Evolutionary conservation across 1,140 invertebrate genomes (phyloP), one percentile per base, ranked within the genome.

Genomic region (Calosoma granatense): DNA sequence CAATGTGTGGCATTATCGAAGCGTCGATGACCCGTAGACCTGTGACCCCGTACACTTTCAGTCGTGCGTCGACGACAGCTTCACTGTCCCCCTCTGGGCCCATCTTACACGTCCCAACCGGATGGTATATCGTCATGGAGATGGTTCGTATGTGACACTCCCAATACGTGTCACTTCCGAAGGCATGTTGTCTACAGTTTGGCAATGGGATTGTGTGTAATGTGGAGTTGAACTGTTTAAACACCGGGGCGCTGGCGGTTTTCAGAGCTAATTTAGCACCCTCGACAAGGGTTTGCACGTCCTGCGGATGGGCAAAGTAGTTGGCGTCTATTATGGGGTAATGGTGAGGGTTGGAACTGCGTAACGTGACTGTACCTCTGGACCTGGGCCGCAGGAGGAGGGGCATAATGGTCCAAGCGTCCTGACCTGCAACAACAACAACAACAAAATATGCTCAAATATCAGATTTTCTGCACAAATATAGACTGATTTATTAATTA

Each of bases 301-400:
- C 91, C 23, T 79, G 66, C 0, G 82, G 81, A 70, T 93, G 80
- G 52, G 83, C 79, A 56, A 94, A 88, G 66, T 94, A 95, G 64
- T 94, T 92, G 2, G 94, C 87, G 72, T 95, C 82, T 59, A 98
- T 91, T 9, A 86, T 67, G 0, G 94, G 94, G 65, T 86, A 85
- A 15, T 87, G 80, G 57, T 87, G 88, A 0, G 94, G 94, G 74
- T 96, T 88, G 0, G 81, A 80, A 41, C 80, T 86, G 55, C 77
- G 76, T 4, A 96, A 68, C 56, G 81, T 76, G 0, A 96, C 79
- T 54, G 81, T 84, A 3, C 93, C 93, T 52, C 83, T 70, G 0
- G 90, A 93, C 61, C 81, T 81, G 0, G 92, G 92, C 1, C 92
- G 72, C 21, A 94, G 70, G 1, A 92, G 69, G 14, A 92, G 72